Evolutionary conservation across 2,113 vertebrate species (phyloP), one percentile per base, ranked within the genome.

Genomic region (Myrmophylax atrothorax): DNA sequence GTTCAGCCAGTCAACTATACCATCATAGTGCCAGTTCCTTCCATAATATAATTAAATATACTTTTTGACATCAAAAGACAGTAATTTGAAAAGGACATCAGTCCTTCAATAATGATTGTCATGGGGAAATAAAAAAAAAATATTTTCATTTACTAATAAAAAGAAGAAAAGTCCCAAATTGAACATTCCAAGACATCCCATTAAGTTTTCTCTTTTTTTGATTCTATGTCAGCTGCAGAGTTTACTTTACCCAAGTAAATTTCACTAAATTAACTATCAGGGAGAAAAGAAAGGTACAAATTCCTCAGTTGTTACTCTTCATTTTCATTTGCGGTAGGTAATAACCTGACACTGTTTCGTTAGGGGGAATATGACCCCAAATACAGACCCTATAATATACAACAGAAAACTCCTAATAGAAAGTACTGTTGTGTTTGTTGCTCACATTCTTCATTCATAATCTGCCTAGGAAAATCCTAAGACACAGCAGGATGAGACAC

Each of bases 321-420:
- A 11, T 47, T 29, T 58, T 75, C 17, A 47, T 60, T 52, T 80
- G 20, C 26, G 31, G 33, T 47, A 0, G 0, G 5, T 77, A 10
- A 16, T n/a, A 84, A 35, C 5, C 18, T 33, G 18, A 50, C 24
- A 40, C 13, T 28, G 14, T 46, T 58, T 33, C 56, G 2, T 38
- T 87, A 62, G 12, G 15, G 31, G 17, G 9, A 89, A 47, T 50
- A 23, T 7, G 60, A 52, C 14, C 25, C 9, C 23, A n/a, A 50
- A 28, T 63, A 52, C 6, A 72, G 58, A 24, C 22, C 5, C 29
- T 62, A 9, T 47, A 66, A 62, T 58, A 11, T 77, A 73, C 77
- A 80, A 26, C 17, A 44, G 9, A 79, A 63, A 58, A 5, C 3
- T 68, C 23, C 6, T 18, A 40, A 4, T 10, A 58, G 14, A 78